Base-by-base conservation (phyloP, 2,797 vertebrate genomes). In the Hipposideros larvatus region DNA sequence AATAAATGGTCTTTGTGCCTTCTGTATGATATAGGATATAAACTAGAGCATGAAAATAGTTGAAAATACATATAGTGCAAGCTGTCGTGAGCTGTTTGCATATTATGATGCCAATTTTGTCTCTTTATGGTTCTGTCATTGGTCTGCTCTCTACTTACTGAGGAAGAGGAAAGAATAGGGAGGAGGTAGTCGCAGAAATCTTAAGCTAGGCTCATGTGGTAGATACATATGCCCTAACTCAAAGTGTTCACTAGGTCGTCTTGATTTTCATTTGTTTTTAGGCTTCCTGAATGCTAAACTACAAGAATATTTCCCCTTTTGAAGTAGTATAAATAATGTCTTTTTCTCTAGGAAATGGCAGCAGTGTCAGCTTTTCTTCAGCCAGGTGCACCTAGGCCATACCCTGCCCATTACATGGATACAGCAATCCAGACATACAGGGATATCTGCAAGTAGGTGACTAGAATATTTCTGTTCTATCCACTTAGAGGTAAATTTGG, bases 361-460 rank as follows among this genome's bases (percentile, higher is more conserved):
- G 99, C 99, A 0, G 99, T 99, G 41, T 99, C 99, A 7, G 99
- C 99, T 55, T 99, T 99, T 97, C 99, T 99, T 91, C 99, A 99
- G 92, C 98, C 98, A 57, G 99, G 99, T 96, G 99, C 99, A 92
- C 99, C 99, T 21, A 99, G 99, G 89, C 99, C 99, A 0, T 99
- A 99, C 92, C 99, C 99, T 86, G 99, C 99, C 57, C 99, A 99
- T 98, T 99, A 99, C 95, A 99, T 99, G 99, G 99, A 99, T 96
- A 99, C 99, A 0, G 99, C 99, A 31, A 99, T 99, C 97, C 99
- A 99, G 98, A 99, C 99, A 0, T 99, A 99, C 93, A 99, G 99
- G 96, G 99, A 99, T 88, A 99, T 99, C 96, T 99, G 99, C 99
- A 99, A 99, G 99, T 99, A 99, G 46, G 99, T 98, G 71, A 68